These are phyloP conservation scores for Pipistrellus kuhlii DNA, from an alignment of 2,797 vertebrate genomes.

Conservation along the genomic window DNA sequence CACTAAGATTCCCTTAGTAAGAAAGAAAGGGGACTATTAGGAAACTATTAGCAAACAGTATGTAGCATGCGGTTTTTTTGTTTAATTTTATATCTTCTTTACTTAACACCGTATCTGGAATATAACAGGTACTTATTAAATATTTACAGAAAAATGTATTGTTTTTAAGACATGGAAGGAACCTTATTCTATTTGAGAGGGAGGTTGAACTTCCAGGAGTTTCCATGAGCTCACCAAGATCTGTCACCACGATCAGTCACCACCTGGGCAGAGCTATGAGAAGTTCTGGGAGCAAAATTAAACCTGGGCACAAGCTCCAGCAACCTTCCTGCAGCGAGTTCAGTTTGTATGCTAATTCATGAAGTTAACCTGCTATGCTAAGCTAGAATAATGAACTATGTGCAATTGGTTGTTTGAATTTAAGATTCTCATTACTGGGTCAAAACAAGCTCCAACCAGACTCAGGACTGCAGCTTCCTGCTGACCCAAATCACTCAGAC, in stretches of 20 bases:
- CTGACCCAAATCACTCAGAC: not conserved
- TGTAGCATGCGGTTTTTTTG: not conserved
- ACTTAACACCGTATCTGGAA: not conserved
- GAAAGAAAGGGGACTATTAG: not conserved
- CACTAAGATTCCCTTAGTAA: not conserved
- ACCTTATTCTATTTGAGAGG: not conserved
- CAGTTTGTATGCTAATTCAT: constrained; percentile 19
- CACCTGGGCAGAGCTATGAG: not conserved
- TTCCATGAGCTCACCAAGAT: not conserved
- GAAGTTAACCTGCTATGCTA: constrained; percentile 15
- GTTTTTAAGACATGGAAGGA: not conserved
- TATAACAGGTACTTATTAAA: not conserved
- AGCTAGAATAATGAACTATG: constrained; percentile 13
- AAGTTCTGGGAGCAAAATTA: not conserved
- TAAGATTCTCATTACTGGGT: constrained; percentile 39
- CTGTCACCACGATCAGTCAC: no score
- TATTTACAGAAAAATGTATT: not conserved
- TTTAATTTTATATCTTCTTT: not conserved
- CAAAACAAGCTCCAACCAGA: constrained; percentile 34
- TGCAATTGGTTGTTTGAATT: constrained; percentile 32
- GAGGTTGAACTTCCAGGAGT: not conserved
- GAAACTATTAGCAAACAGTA: not conserved
- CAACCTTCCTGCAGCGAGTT: not conserved
- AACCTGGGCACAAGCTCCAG: not conserved
- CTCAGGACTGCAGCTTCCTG: not conserved